These are phyloP conservation scores for Proisotoma minuta DNA, from an alignment of 2,888 invertebrate genomes.

Conservation along the genomic window DNA sequence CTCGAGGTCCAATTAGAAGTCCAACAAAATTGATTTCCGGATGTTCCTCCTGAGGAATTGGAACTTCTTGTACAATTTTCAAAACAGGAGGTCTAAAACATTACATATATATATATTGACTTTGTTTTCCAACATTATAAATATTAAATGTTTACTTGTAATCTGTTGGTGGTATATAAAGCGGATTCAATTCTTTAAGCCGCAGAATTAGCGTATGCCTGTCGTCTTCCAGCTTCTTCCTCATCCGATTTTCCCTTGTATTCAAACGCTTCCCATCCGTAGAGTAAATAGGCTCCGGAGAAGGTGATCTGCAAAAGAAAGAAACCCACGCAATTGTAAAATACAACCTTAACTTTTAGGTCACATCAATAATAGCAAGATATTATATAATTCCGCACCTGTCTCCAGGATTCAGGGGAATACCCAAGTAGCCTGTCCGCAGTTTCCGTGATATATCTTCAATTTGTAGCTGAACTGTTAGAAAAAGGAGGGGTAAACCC, in stretches of 20 bases:
- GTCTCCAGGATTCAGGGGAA: constrained; percentile 94
- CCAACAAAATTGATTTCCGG: constrained; percentile 99
- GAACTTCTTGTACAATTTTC: constrained; percentile 77
- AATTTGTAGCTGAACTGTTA: constrained; percentile 96
- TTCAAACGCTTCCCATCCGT: constrained; percentile 98
- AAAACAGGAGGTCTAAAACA: constrained; percentile 92
- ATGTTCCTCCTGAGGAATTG: constrained; percentile 99
- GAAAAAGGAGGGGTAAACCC: constrained; percentile 13
- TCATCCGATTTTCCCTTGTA: constrained; percentile 94
- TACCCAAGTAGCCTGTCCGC: constrained; percentile 96
- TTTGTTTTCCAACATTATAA: background rate
- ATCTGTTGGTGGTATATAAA: constrained; percentile 97
- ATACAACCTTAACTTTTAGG: no score
- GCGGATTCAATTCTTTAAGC: constrained; percentile 85
- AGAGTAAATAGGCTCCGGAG: constrained; percentile 99
- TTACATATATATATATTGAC: constrained; percentile 27
- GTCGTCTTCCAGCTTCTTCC: constrained; percentile 93
- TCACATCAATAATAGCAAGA: no score
- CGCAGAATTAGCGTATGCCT: constrained; percentile 87
- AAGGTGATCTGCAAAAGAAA: constrained; percentile 75
- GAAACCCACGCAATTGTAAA: background rate
- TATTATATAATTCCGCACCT: no score
- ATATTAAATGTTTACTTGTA: constrained; percentile 65
- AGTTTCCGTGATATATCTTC: constrained; percentile 99
- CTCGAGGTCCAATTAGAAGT: constrained; percentile 93